phyloP scores from a whole-genome alignment of 2,888 invertebrate genomes.

The Trachelus stipa region DNA sequence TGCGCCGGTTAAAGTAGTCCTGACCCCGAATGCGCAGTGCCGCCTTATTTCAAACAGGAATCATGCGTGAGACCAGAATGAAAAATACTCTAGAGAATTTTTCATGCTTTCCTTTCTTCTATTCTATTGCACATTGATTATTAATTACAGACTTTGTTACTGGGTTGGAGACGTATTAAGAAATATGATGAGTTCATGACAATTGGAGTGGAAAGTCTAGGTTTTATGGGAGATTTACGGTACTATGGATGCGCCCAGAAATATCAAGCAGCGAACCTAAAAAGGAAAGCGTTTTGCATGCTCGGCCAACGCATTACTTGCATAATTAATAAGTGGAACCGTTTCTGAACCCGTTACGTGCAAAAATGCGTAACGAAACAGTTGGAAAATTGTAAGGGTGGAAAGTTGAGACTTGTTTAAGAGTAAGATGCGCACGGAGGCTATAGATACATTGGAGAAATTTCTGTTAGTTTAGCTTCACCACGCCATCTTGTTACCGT shows the following conservation, averaged over 20 bases:
- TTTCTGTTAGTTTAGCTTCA: neutral
- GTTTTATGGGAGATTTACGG: neutral
- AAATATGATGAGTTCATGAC: neutral
- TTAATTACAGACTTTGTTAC: neutral
- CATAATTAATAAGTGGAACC: conserved; percentile 8
- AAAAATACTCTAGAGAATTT: neutral
- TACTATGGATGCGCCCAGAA: neutral
- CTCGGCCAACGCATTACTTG: neutral
- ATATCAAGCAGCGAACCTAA: neutral
- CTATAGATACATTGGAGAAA: neutral
- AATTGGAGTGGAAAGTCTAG: neutral
- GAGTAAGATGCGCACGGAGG: neutral
- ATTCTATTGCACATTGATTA: neutral
- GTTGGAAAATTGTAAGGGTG: neutral
- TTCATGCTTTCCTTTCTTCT: neutral
- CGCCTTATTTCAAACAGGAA: neutral
- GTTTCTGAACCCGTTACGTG: conserved; percentile 9
- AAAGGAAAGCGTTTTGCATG: conserved; percentile 4
- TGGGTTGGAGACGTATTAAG: neutral
- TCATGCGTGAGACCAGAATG: neutral
- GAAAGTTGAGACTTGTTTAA: neutral
- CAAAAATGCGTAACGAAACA: neutral
- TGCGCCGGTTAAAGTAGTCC: conserved; percentile 15
- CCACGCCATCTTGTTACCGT: neutral
- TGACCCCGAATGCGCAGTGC: neutral